Evolutionary conservation across 2,797 vertebrate genomes (phyloP).

Genomic region (Sylvilagus floridanus): DNA sequence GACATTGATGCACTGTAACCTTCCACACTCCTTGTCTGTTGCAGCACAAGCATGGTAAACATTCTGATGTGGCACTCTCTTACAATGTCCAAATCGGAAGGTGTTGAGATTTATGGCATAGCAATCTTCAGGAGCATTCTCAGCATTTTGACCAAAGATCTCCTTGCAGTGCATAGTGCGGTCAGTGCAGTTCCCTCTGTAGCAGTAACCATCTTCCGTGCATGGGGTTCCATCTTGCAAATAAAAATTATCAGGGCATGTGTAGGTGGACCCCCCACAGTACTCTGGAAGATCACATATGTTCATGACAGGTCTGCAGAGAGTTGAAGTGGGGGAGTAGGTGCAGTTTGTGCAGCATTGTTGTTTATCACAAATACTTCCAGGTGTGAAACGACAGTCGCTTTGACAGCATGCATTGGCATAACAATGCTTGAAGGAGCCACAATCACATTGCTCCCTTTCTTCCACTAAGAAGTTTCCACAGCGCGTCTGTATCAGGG

Average conservation of each 20-base stretch:
- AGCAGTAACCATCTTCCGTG: conserved; percentile 73
- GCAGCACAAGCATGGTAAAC: accelerated
- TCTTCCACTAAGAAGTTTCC: no score
- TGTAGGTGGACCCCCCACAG: conserved; percentile 21
- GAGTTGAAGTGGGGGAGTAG: not conserved
- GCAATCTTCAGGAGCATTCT: conserved; percentile 39
- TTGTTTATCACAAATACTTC: conserved; percentile 76
- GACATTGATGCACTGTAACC: conserved; percentile 72
- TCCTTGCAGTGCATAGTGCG: conserved; percentile 71
- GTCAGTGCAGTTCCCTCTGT: conserved; percentile 81
- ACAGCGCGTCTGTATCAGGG: no score
- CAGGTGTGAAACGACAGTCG: conserved; percentile 14
- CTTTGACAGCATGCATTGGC: conserved; percentile 73
- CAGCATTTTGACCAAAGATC: conserved; percentile 71
- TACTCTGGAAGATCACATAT: conserved; percentile 81
- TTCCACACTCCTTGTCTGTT: not conserved
- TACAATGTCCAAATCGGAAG: conserved; percentile 80
- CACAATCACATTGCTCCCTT: conserved; percentile 83
- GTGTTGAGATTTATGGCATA: conserved; percentile 76
- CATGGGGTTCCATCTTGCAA: no score
- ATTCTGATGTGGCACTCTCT: accelerated
- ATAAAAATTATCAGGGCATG: conserved; percentile 46
- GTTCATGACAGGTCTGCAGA: conserved; percentile 78
- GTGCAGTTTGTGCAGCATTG: conserved; percentile 82
- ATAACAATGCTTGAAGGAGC: conserved; percentile 80